A percentile compares a stretch with the other conserved stretches of the same genome.
phyloP scores from a whole-genome alignment of 35 echinoderm and acorn worm species.

The Eucidaris tribuloides region DNA sequence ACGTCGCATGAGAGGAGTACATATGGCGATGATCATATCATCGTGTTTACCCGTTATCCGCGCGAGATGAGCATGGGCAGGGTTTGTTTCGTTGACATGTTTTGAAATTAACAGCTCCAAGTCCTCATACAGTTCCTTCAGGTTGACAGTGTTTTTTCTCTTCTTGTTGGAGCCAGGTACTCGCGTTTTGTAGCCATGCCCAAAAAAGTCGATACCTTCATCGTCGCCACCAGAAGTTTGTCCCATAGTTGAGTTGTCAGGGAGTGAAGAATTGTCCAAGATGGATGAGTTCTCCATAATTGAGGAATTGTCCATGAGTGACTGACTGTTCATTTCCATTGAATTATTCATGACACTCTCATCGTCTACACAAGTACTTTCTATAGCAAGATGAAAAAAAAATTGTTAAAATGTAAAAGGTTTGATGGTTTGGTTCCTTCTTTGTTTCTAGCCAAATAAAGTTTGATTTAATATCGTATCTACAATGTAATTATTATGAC shows the following conservation, averaged over 20 bases:
- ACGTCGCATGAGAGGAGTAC: slow-evolving; percentile 10
- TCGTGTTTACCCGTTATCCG: neutral
- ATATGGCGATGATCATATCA: slow-evolving; percentile 19
- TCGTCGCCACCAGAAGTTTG: neutral
- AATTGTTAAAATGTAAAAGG: too few species aligned
- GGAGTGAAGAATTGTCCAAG: neutral
- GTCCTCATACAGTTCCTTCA: slow-evolving; percentile 20
- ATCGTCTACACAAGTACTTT: too few species aligned
- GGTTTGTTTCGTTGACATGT: neutral
- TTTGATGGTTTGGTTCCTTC: too few species aligned
- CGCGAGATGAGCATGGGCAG: neutral
- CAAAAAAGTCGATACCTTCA: slow-evolving; percentile 8
- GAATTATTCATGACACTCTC: neutral
- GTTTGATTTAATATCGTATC: too few species aligned
- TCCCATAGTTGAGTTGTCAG: neutral
- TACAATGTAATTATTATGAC: too few species aligned
- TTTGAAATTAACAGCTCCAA: slow-evolving; percentile 1
- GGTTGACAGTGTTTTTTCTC: neutral
- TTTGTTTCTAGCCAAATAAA: too few species aligned
- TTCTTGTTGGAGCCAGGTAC: neutral
- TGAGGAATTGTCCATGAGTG: neutral
- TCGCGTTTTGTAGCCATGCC: neutral
- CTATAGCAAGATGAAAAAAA: too few species aligned
- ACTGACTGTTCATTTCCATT: neutral
- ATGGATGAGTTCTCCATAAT: neutral